Base-by-base conservation (phyloP, 92 coral and sea anemone species). In the Zoanthus gigantus region DNA sequence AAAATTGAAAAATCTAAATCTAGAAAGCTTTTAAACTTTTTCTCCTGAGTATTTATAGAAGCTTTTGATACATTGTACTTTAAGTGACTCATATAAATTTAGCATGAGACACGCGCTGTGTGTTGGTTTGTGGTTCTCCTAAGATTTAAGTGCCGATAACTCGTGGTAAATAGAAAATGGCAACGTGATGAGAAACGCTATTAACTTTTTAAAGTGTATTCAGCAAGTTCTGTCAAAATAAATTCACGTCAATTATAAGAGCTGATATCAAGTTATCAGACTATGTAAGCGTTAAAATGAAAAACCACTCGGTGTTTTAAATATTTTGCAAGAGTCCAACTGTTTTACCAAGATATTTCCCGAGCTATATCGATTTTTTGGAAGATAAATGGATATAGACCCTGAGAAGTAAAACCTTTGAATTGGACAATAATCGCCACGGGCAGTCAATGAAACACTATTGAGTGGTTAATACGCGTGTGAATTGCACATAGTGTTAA, bases 21-120 rank as follows among this genome's bases (percentile, higher is more conserved):
- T 81, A 44, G 56, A 80, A 65, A 44, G 85, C 85, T 65, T 80
- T 63, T 80, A 80, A 80, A 65, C 60, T 81, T 81, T 68, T 66
- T 81, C 7, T n/a, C 42, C 42, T 81, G 61, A 67, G 45, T 67
- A 81, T 46, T 81, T 13, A 61, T 44, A 50, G 10, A 4, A 74
- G 45, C 28, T 45, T 61, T 81, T 34, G 74, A 44, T 81, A 81
- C 6, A 81, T 42, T 12, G 12, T 23, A 18, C 67, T 81, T 50
- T 31, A 34, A 18, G 14, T 45, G 75, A 81, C 60, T 54, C 31
- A 31, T 32, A 23, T 57, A 34, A 81, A 52, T 44, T n/a, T 10
- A 37, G 9, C 58, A 54, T 57, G 58, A 11, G 46, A 13, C 46
- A 37, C 76, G 44, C 28, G 63, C 58, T 42, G 58, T 46, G 75